phyloP scores from a whole-genome alignment of 1,140 invertebrate species.

The Pseudomyrmex dendroicus region DNA sequence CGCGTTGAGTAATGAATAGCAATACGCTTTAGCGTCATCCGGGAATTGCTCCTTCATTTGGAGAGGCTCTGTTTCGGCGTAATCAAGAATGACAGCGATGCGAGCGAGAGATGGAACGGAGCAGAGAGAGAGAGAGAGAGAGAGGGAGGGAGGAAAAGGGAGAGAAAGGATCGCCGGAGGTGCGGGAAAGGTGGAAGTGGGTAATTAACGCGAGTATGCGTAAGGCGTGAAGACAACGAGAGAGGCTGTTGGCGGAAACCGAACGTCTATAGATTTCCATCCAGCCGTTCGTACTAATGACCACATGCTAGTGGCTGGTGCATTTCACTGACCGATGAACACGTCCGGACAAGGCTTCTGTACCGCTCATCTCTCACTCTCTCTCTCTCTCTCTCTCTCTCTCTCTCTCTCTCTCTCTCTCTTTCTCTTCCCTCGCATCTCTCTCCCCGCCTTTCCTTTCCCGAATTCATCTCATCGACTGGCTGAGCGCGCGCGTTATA shows the following conservation, averaged over 20 bases:
- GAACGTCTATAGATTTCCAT: constrained; percentile 63
- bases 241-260: constrained; percentile 25
- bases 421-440: no score
- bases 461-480: constrained; percentile 8
- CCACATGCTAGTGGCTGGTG: constrained; percentile 55
- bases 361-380: constrained; percentile 17
- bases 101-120: background rate
- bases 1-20: constrained; percentile 20
- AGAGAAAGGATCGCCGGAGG: no score
- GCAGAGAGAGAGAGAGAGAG: background rate
- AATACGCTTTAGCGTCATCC: background rate
- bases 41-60: background rate
- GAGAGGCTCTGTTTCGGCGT: background rate
- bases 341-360: constrained; percentile 58
- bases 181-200: background rate
- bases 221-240: constrained; percentile 64
- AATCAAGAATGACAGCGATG: constrained; percentile 28
- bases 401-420: no score
- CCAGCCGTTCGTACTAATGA: constrained; percentile 66
- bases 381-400: no score
- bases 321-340: constrained; percentile 70
- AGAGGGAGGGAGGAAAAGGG: background rate
- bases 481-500: constrained; percentile 8
- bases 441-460: constrained; percentile 32
- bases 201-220: constrained; percentile 61